Evolutionary conservation across 1,140 invertebrate genomes (phyloP).

Genomic region (Arion vulgaris): DNA sequence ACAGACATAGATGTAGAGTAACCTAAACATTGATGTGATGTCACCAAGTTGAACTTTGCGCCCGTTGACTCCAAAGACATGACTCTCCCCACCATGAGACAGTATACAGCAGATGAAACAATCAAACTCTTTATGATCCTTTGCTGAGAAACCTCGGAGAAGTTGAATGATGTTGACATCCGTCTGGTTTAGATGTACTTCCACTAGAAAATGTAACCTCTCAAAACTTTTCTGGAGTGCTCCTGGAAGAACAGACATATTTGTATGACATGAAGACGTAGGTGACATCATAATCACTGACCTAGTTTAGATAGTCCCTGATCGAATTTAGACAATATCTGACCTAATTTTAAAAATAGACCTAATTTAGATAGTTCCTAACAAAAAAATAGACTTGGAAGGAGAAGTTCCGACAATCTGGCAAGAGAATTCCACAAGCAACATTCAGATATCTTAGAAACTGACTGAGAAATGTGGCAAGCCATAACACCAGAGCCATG

Average conservation of each 20-base stretch:
- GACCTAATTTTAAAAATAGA: too few relatives aligned
- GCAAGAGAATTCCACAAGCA: too few relatives aligned
- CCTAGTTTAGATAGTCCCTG: too few relatives aligned
- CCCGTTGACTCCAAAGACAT: slow-evolving; percentile 64
- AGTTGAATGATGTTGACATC: slow-evolving; percentile 42
- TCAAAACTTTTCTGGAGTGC: slow-evolving; percentile 50
- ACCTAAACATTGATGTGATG: slow-evolving; percentile 50
- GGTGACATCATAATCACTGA: too few relatives aligned
- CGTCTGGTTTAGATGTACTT: slow-evolving; percentile 38
- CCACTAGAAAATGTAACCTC: slow-evolving; percentile 50
- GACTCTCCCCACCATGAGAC: slow-evolving; percentile 62
- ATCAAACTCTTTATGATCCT: slow-evolving; percentile 53
- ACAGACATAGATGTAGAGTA: not conserved
- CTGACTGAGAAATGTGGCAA: too few relatives aligned
- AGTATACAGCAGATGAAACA: slow-evolving; percentile 65
- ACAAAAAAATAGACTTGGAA: too few relatives aligned
- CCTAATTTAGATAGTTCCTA: too few relatives aligned
- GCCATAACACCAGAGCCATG: too few relatives aligned
- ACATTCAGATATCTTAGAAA: too few relatives aligned
- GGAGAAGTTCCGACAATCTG: too few relatives aligned
- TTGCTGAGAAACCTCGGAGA: slow-evolving; percentile 1
- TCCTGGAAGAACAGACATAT: slow-evolving; percentile 46
- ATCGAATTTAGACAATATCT: too few relatives aligned
- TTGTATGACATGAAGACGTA: too few relatives aligned
- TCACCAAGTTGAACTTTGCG: slow-evolving; percentile 52